Conservation (phyloP, 2,797 vertebrate genomes). For the Lates japonicus region DNA sequence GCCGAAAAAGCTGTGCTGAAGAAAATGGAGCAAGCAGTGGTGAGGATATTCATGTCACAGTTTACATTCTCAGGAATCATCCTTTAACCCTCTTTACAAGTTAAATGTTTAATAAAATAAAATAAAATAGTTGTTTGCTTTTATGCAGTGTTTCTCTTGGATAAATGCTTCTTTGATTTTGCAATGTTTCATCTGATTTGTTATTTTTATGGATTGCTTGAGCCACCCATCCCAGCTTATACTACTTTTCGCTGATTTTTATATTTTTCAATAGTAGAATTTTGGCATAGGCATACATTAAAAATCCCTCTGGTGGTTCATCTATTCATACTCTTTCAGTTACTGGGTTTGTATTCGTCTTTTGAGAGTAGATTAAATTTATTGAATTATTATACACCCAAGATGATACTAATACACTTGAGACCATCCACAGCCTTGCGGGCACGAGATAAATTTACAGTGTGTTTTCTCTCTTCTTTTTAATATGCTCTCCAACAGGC, state of each 20-base stretch:
- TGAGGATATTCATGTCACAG: not conserved
- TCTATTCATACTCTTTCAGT: conserved; percentile 3
- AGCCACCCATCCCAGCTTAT: not conserved
- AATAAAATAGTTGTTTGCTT: too few species aligned
- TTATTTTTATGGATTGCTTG: not conserved
- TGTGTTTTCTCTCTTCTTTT: not conserved
- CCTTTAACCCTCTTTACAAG: too few species aligned
- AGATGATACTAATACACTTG: not conserved
- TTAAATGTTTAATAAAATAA: too few species aligned
- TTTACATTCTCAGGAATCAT: not conserved
- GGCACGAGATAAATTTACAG: conserved; percentile 5
- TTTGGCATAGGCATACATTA: not conserved
- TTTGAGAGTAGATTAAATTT: not conserved
- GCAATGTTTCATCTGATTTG: not conserved
- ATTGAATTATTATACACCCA: conserved; percentile 1
- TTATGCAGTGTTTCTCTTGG: too few species aligned
- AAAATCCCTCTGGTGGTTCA: not conserved
- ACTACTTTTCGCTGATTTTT: conserved; percentile 1
- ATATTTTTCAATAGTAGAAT: not conserved
- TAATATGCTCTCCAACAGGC: not conserved
- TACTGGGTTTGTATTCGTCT: not conserved
- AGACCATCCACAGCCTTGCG: not conserved
- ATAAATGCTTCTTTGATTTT: not conserved
- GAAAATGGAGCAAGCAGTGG: not conserved
- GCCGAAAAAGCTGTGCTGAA: not conserved